phyloP scores from a whole-genome alignment of 2,113 vertebrate genomes.

The Saccopteryx bilineata region DNA sequence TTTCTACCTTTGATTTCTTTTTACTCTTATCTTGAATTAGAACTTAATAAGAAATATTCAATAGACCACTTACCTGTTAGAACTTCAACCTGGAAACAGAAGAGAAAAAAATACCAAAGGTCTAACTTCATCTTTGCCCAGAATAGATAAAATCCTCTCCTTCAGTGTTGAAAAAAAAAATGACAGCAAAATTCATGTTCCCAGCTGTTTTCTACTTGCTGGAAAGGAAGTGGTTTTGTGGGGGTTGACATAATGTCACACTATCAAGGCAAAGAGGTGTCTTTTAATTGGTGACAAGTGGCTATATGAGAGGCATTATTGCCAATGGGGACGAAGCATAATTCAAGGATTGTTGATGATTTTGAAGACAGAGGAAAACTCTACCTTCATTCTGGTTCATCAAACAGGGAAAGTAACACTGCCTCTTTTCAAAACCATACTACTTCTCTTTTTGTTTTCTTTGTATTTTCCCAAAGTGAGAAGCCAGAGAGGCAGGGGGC shows the following conservation, averaged over 20 bases:
- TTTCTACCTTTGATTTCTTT: neutral
- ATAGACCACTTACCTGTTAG: conserved; percentile 85
- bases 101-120: conserved; percentile 80
- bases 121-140: conserved; percentile 86
- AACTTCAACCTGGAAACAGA: conserved; percentile 83
- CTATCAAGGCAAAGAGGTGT: neutral
- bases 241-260: conserved; percentile 73
- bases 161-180: conserved; percentile 60
- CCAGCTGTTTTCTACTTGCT: conserved; percentile 71
- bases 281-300: conserved; percentile 13
- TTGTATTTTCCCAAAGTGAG: no score
- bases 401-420: neutral
- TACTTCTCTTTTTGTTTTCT: neutral
- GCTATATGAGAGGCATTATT: neutral
- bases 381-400: neutral
- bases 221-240: conserved; percentile 87
- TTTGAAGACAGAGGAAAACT: neutral
- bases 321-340: neutral
- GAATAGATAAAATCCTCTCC: conserved; percentile 45
- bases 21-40: conserved; percentile 58
- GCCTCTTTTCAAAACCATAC: neutral
- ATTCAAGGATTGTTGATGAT: conserved; percentile 20
- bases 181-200: conserved; percentile 44
- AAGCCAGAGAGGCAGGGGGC: no score
- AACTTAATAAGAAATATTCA: conserved; percentile 67